A percentile compares a stretch with the other conserved stretches of the same genome.
phyloP scores from a whole-genome alignment of 64 coral and sea anemone genomes.

The Trachythela sp. region DNA sequence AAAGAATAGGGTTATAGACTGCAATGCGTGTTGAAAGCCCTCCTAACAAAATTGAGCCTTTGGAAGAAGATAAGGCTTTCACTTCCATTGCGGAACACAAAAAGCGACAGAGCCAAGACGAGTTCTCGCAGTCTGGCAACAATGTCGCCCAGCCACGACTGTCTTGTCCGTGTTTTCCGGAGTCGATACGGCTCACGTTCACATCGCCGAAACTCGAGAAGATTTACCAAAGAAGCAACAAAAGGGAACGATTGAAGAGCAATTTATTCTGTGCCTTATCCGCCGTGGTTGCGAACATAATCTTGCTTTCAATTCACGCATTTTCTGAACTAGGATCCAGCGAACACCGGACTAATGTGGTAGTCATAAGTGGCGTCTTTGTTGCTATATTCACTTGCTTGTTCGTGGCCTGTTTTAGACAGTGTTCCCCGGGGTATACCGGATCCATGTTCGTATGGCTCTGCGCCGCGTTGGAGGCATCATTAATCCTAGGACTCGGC shows the following conservation, averaged over 20 bases:
- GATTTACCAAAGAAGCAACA: conserved; percentile 80
- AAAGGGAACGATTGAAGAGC: conserved; percentile 67
- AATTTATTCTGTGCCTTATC: conserved; percentile 75
- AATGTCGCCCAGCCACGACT: conserved; percentile 4
- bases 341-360: neutral
- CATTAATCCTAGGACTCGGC: conserved; percentile 63
- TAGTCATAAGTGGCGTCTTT: neutral
- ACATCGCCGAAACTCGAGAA: conserved; percentile 70
- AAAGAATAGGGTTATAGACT: too few species aligned
- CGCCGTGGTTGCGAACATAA: conserved; percentile 70
- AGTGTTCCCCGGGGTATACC: neutral
- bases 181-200: conserved; percentile 72
- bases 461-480: conserved; percentile 55
- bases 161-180: conserved; percentile 35
- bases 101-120: neutral
- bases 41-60: conserved; percentile 22
- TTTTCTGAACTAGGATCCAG: neutral
- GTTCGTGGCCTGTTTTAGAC: neutral
- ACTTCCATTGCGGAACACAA: neutral
- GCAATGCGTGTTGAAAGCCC: neutral
- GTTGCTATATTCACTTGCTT: neutral
- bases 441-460: conserved; percentile 84
- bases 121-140: neutral
- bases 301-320: conserved; percentile 29
- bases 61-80: neutral